A percentile compares a stretch with the other conserved stretches of the same genome.
These are phyloP conservation scores for Protaetia brevitarsis DNA, from an alignment of 1,140 invertebrate species.

Conservation along the genomic window DNA sequence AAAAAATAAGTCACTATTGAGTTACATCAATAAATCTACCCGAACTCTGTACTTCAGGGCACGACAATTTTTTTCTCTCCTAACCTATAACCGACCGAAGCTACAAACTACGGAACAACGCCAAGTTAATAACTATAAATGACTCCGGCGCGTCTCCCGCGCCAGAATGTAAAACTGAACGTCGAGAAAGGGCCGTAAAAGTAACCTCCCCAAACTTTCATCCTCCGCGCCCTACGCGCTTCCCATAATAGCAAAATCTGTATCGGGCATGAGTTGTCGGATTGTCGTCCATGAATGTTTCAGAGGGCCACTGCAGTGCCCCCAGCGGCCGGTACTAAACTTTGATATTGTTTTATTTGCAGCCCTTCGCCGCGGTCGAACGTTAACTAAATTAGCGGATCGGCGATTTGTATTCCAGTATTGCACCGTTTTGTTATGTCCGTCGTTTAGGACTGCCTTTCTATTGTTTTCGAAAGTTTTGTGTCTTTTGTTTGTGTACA, in stretches of 20 bases:
- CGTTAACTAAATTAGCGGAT: constrained; percentile 48
- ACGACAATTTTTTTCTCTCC: not conserved
- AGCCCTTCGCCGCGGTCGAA: constrained; percentile 46
- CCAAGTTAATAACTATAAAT: constrained; percentile 10
- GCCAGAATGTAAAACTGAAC: constrained; percentile 14
- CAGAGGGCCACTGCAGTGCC: constrained; percentile 6
- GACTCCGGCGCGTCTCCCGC: not conserved
- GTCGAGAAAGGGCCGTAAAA: constrained; percentile 3
- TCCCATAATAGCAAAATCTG: constrained; percentile 8
- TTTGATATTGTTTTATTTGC: constrained; percentile 51
- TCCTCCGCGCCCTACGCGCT: not conserved
- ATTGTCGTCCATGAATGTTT: constrained; percentile 18
- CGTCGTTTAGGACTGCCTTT: not conserved
- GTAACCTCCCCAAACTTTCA: constrained; percentile 11
- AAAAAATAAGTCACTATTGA: not conserved
- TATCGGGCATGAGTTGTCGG: constrained; percentile 6
- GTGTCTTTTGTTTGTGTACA: too few relatives aligned
- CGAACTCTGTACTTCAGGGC: not conserved
- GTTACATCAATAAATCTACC: not conserved
- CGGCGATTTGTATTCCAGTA: constrained; percentile 49
- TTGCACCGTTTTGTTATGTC: constrained; percentile 34
- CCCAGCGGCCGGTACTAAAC: constrained; percentile 41
- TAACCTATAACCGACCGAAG: not conserved
- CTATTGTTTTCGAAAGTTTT: too few relatives aligned
- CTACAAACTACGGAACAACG: not conserved